Evolutionary conservation across 2,797 vertebrate genomes (phyloP).

Genomic region (Trachops cirrhosus): DNA sequence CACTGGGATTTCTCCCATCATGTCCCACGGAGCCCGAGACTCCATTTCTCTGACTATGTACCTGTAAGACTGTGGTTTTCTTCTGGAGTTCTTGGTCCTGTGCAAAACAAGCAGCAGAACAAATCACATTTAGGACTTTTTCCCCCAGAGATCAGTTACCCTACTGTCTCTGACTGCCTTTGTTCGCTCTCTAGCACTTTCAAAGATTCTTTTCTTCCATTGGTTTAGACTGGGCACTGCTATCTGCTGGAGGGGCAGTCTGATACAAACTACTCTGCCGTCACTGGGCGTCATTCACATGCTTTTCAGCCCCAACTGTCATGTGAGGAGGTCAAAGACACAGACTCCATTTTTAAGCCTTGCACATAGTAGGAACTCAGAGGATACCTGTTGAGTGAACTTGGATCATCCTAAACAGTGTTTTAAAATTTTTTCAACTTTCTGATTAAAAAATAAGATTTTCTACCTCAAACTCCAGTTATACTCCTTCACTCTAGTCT

Average conservation of each 20-base stretch:
- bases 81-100: background rate
- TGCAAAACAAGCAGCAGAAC: background rate
- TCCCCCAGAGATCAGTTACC: background rate
- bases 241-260: background rate
- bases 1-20: background rate
- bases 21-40: background rate
- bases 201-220: background rate
- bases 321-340: background rate
- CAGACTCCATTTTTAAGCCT: background rate
- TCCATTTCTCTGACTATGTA: background rate
- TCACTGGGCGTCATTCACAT: background rate
- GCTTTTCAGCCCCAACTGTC: background rate
- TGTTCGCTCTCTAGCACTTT: background rate
- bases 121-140: background rate
- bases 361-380: background rate
- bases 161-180: background rate
- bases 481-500: background rate
- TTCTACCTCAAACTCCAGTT: background rate
- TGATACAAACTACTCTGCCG: background rate
- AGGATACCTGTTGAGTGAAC: background rate
- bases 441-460: background rate
- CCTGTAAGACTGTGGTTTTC: background rate
- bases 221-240: background rate
- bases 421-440: background rate
- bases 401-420: background rate